phyloP scores from a whole-genome alignment of 2,113 vertebrate genomes.

The Okapia johnstoni region DNA sequence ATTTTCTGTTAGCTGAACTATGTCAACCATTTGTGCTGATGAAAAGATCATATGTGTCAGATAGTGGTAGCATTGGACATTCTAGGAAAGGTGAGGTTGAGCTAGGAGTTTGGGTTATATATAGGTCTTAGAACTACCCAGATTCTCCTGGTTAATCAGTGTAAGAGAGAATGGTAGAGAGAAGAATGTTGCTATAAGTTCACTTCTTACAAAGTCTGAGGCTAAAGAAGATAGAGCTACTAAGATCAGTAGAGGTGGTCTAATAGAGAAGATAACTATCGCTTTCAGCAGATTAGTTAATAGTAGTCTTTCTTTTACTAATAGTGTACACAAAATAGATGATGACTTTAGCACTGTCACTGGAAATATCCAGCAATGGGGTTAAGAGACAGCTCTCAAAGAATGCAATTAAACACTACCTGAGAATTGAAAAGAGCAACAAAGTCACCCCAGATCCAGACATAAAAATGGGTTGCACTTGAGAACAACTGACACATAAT shows the following conservation, averaged over 20 bases:
- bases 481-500: not conserved
- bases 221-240: not conserved
- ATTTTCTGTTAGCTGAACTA: not conserved
- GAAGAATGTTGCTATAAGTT: not conserved
- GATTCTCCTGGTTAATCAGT: not conserved
- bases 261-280: not conserved
- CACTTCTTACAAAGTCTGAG: not conserved
- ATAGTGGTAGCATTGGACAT: rapidly evolving
- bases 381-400: not conserved
- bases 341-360: not conserved
- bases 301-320: not conserved
- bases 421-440: not conserved
- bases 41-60: not conserved
- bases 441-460: not conserved
- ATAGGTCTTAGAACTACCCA: not conserved
- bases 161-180: not conserved
- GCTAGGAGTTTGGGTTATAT: not conserved
- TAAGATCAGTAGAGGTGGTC: not conserved
- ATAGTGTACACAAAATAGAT: not conserved
- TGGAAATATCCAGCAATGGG: not conserved
- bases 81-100: not conserved
- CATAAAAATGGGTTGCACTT: not conserved
- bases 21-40: not conserved
- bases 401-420: not conserved
- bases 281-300: not conserved